Evolutionary conservation across 1,140 invertebrate genomes (phyloP), one percentile per base, ranked within the genome.

Genomic region (Akabosia matsudoensis): DNA sequence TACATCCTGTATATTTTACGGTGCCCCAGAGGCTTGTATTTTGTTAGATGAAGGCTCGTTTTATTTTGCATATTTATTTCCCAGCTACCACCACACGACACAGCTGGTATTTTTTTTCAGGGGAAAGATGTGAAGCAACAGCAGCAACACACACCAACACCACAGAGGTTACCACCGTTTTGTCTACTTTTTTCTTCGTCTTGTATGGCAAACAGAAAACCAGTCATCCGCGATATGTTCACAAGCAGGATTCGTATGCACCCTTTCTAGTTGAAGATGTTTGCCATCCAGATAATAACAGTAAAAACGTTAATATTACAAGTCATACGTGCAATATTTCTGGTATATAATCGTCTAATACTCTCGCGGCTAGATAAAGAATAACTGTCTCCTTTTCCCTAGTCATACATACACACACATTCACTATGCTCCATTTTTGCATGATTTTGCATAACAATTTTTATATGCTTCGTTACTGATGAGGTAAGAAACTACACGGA

Each of bases 1-100:
- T 67, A 67, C 30, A 18, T 13, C 70, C 54, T 51, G 24, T 76
- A 76, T 72, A 72, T 76, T 76, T 76, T 76, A 76, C 56, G 45
- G 54, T 45, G 56, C 75, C 75, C 75, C 72, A 51, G 75, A 76
- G 75, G 67, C 75, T 76, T 76, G 67, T 76, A 76, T 76, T 76
- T 76, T 76, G 75, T 52, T 31, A 76, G 67, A 76, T 76, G 75
- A 76, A 76, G 75, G 28, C 30, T 72, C 75, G 52, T 72, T 54
- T 71, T 76, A 72, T 76, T 72, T 72, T 76, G 67, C 70, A 72
- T 72, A 76, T 72, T 72, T 76, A 72, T 76, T 76, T 51, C 70
- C 67, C 70, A 30, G 13, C 10, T n/a, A 56, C 54, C 54, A 56
- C 54, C 54, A 56, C 54, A 45, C 37, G 37, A 45, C 37, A 45